Evolutionary conservation across 2,888 invertebrate genomes (phyloP).

Genomic region (Schizaphis graminum): DNA sequence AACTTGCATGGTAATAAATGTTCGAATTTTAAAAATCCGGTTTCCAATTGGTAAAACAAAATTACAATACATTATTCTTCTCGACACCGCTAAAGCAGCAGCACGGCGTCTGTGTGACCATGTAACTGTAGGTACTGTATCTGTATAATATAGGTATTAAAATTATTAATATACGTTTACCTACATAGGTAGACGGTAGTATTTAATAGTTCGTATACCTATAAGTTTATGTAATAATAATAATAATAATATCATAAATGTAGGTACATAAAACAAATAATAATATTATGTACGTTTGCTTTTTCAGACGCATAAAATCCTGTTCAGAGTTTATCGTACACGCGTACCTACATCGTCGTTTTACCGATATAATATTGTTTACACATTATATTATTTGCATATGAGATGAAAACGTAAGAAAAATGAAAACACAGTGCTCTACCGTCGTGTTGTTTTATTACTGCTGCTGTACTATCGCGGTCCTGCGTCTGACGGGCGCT

Average conservation of each 20-base stretch:
- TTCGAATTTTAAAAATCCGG: background rate
- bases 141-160: background rate
- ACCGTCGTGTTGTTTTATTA: background rate
- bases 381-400: background rate
- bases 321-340: background rate
- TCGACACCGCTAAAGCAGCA: background rate
- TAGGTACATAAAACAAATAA: background rate
- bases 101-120: background rate
- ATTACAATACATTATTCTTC: background rate
- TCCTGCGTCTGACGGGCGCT: background rate
- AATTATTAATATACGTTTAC: background rate
- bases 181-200: background rate
- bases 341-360: background rate
- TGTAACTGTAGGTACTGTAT: background rate
- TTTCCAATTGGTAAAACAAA: background rate
- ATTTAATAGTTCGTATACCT: no score
- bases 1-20: background rate
- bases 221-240: no score
- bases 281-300: background rate
- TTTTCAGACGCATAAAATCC: constrained; percentile 15
- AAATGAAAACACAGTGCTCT: constrained; percentile 43
- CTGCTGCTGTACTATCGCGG: background rate
- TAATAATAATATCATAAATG: no score
- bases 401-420: constrained; percentile 56
- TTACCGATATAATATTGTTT: background rate